These are phyloP conservation scores for Mungos mungo DNA, from an alignment of 2,113 vertebrate genomes.

Conservation along the genomic window DNA sequence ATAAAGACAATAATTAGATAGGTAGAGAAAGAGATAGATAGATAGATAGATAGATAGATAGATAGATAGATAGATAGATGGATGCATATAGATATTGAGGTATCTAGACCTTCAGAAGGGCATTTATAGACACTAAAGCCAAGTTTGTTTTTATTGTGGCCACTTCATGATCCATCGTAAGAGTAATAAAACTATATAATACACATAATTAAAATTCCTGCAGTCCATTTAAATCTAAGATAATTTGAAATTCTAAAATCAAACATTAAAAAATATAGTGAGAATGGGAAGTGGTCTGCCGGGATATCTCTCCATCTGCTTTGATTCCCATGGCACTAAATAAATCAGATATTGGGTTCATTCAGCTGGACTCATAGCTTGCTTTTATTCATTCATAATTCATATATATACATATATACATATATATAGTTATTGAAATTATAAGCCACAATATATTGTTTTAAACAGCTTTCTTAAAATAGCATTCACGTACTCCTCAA, in stretches of 20 bases:
- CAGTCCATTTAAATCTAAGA: neutral
- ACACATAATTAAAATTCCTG: neutral
- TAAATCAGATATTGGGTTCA: neutral
- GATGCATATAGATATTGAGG: neutral
- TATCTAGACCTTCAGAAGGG: neutral
- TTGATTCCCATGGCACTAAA: neutral
- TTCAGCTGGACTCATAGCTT: neutral
- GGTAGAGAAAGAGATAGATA: neutral
- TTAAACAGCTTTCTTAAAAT: neutral
- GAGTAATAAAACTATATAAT: neutral
- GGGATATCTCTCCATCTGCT: neutral
- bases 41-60: neutral
- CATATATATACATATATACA: neutral
- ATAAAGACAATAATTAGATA: neutral
- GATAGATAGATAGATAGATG: neutral
- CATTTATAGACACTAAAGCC: neutral
- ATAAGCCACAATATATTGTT: neutral
- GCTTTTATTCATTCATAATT: neutral
- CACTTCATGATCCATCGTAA: neutral
- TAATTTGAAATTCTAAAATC: conserved; percentile 21
- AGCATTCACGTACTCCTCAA: neutral
- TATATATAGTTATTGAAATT: neutral
- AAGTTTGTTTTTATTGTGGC: neutral
- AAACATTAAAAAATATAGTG: neutral
- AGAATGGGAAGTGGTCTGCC: neutral